phyloP scores from a whole-genome alignment of 2,113 vertebrate species.

The Phalacrocorax aristotelis region DNA sequence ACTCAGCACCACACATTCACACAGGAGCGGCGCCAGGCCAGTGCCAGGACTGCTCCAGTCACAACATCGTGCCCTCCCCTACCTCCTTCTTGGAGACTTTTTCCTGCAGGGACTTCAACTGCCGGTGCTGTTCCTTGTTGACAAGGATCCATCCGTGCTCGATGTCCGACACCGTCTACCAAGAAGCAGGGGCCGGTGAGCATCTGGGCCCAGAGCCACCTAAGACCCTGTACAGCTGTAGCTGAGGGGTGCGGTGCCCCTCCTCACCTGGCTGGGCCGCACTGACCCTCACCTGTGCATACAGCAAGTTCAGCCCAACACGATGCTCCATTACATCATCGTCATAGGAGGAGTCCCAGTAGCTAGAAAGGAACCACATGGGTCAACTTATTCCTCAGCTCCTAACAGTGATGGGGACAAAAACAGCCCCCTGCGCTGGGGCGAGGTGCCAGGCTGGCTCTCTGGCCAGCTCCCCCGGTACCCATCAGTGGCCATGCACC shows the following conservation, averaged over 20 bases:
- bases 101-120: conserved; percentile 96
- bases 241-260: neutral
- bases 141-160: conserved; percentile 96
- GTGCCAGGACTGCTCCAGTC: neutral
- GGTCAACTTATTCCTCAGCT: neutral
- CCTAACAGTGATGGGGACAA: neutral
- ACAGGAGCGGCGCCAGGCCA: fast-evolving
- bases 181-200: neutral
- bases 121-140: conserved; percentile 95
- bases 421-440: neutral
- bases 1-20: fast-evolving
- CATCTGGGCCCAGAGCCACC: neutral
- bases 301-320: conserved; percentile 92
- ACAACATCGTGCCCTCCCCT: neutral
- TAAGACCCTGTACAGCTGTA: fast-evolving
- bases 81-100: conserved; percentile 99
- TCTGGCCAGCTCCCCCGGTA: neutral
- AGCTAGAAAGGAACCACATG: conserved; percentile 74
- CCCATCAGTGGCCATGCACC: fast-evolving
- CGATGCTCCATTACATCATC: conserved; percentile 93
- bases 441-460: fast-evolving
- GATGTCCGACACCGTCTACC: conserved; percentile 92
- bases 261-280: neutral
- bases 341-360: conserved; percentile 96
- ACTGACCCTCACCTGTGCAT: conserved; percentile 85